phyloP scores from a whole-genome alignment of 1,140 invertebrate species.

The Latrodectus geometricus region DNA sequence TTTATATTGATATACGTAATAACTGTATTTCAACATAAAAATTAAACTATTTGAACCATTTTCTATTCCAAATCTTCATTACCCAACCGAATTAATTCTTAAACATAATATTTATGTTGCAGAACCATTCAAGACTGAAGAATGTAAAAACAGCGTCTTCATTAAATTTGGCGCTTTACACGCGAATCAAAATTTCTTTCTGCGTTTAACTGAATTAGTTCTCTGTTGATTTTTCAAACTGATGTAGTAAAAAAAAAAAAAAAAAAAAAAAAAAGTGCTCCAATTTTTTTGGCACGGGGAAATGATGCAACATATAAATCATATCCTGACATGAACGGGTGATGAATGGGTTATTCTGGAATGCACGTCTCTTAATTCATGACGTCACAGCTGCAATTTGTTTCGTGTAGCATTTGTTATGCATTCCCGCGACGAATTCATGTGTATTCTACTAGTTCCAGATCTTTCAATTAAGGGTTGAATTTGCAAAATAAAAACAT shows the following conservation, averaged over 20 bases:
- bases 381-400: slow-evolving; percentile 10
- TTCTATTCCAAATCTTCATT: no score
- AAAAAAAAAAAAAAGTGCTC: neutral
- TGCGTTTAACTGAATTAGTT: slow-evolving; percentile 27
- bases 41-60: no score
- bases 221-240: neutral
- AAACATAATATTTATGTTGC: no score
- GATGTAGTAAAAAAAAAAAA: neutral
- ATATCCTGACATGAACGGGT: slow-evolving; percentile 40
- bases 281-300: slow-evolving; percentile 16
- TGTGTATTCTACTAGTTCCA: neutral
- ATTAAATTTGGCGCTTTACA: no score
- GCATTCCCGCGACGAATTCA: neutral
- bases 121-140: no score
- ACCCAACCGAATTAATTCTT: no score
- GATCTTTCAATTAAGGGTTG: no score
- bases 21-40: no score
- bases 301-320: slow-evolving; percentile 43
- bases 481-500: no score
- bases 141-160: no score
- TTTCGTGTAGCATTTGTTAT: neutral
- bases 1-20: no score
- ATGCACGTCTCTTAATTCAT: slow-evolving; percentile 19
- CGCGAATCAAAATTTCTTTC: no score
- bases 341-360: slow-evolving; percentile 30